Evolutionary conservation across 2,113 vertebrate genomes (phyloP).

Genomic region (Micronycteris hirsuta): DNA sequence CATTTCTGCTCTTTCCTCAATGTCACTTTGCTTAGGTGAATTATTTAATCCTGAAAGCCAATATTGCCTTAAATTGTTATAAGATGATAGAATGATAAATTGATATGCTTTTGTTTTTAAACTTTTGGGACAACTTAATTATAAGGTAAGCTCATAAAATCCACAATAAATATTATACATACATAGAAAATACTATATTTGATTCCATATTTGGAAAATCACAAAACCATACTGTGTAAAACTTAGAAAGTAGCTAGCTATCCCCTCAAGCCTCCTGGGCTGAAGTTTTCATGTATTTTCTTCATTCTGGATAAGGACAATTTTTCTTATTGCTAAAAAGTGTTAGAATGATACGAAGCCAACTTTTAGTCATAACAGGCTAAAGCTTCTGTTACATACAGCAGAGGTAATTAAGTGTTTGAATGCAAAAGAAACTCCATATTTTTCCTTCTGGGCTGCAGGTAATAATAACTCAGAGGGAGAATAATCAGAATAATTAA

Average conservation of each 20-base stretch:
- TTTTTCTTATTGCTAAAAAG: not conserved
- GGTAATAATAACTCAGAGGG: not conserved
- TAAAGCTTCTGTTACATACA: not conserved
- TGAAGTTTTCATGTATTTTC: not conserved
- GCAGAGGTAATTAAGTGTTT: not conserved
- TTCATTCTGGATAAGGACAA: not conserved
- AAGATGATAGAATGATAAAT: not conserved
- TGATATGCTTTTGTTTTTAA: not conserved
- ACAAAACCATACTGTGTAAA: not conserved
- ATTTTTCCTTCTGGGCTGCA: not conserved
- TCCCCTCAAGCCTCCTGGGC: not conserved
- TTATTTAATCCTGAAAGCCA: slow-evolving; percentile 14
- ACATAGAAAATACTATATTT: not conserved
- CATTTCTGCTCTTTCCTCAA: not conserved
- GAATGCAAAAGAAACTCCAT: not conserved
- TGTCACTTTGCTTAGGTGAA: not conserved
- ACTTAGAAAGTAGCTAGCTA: not conserved
- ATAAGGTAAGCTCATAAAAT: not conserved
- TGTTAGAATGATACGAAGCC: not conserved
- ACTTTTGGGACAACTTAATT: not conserved
- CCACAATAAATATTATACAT: not conserved
- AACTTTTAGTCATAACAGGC: not conserved
- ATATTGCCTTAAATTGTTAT: not conserved
- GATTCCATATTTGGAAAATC: not conserved
- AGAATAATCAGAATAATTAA: not conserved